Percentiles rank a stretch among this genome's conserved stretches.
phyloP scores from a whole-genome alignment of 2,888 invertebrate genomes.

The Neria commutata region DNA sequence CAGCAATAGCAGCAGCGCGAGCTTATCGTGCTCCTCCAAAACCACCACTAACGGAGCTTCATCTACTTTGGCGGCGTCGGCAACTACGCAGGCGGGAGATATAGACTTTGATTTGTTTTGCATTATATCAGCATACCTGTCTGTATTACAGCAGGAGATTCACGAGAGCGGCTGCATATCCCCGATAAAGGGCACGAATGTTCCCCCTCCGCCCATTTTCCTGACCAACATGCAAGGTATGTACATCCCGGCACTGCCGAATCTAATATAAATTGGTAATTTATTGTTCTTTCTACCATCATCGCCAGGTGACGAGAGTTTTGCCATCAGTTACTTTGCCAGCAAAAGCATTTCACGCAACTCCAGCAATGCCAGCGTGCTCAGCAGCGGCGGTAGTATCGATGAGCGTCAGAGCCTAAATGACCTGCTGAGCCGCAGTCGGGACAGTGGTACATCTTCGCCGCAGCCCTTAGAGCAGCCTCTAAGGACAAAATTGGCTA shows the following conservation, averaged over 20 bases:
- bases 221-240: constrained; percentile 59
- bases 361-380: constrained; percentile 57
- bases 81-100: constrained; percentile 30
- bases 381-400: constrained; percentile 34
- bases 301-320: constrained; percentile 40
- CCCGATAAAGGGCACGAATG: constrained; percentile 62
- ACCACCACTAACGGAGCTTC: constrained; percentile 11
- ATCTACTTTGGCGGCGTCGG: constrained; percentile 24
- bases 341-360: constrained; percentile 58
- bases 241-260: neutral
- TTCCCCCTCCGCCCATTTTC: constrained; percentile 62
- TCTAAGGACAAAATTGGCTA: constrained; percentile 41
- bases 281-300: neutral
- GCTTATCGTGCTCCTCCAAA: constrained; percentile 10
- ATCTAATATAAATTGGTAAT: neutral
- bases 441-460: constrained; percentile 62
- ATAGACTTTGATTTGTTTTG: constrained; percentile 62
- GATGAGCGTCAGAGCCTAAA: constrained; percentile 43
- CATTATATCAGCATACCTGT: constrained; percentile 60
- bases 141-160: constrained; percentile 61
- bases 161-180: constrained; percentile 62
- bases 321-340: constrained; percentile 46
- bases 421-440: constrained; percentile 51
- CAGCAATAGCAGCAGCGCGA: constrained; percentile 9
- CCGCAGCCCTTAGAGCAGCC: constrained; percentile 51